Percentiles rank a stretch among this genome's conserved stretches.
Conservation (phyloP, 2,113 vertebrate genomes). For the Amazona guildingii region DNA sequence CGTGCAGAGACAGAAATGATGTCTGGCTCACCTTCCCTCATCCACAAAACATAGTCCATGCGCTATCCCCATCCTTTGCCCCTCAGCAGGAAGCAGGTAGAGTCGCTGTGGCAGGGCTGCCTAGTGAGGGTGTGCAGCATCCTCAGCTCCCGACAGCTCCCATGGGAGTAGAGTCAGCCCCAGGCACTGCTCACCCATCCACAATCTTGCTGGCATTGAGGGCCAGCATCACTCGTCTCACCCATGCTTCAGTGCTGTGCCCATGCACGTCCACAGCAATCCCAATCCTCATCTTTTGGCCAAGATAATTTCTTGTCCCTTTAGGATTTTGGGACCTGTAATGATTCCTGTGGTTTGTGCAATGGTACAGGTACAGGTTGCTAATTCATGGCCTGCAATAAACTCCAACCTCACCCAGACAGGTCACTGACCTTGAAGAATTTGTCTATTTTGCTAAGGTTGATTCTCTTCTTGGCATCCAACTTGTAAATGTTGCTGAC, state of each 20-base stretch:
- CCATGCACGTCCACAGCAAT: background rate
- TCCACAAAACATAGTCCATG: background rate
- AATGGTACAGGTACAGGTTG: rapidly evolving
- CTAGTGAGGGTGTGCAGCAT: rapidly evolving
- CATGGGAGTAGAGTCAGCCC: background rate
- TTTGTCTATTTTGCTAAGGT: constrained; percentile 99
- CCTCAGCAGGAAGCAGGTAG: background rate
- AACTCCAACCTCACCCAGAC: background rate
- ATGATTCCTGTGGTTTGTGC: background rate
- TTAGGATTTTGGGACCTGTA: background rate
- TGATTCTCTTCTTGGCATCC: constrained; percentile 99
- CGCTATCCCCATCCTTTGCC: background rate
- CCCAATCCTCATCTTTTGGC: background rate
- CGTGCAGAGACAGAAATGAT: rapidly evolving
- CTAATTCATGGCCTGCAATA: background rate
- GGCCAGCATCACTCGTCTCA: background rate
- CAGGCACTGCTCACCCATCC: background rate
- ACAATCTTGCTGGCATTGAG: background rate
- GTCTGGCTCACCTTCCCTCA: background rate
- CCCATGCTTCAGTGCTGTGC: background rate
- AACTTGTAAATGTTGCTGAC: constrained; percentile 99
- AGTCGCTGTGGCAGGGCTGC: background rate
- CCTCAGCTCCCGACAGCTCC: background rate
- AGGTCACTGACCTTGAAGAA: constrained; percentile 91
- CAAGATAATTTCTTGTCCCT: background rate